phyloP scores from a whole-genome alignment of 2,888 invertebrate genomes.

The Cheilosia impressa region DNA sequence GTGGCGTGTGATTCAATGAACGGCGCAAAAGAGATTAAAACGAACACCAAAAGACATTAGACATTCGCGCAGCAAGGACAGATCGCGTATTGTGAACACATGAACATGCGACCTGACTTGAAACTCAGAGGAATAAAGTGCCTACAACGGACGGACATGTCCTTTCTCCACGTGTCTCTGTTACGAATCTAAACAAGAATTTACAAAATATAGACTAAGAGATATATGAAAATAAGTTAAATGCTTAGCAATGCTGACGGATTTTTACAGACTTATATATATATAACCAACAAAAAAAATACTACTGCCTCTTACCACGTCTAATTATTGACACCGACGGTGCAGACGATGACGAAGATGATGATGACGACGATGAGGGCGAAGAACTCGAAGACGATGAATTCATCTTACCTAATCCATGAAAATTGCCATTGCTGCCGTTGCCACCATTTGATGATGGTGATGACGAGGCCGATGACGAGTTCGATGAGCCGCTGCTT shows the following conservation, averaged over 20 bases:
- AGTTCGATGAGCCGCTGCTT: not conserved
- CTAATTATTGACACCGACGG: constrained; percentile 49
- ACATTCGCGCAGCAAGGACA: too few relatives aligned
- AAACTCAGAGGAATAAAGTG: not conserved
- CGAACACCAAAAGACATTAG: too few relatives aligned
- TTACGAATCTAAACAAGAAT: not conserved
- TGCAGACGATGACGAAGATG: constrained; percentile 6
- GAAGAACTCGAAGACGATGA: constrained; percentile 5
- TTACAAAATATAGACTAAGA: not conserved
- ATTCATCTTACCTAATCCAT: constrained; percentile 49
- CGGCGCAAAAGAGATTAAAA: too few relatives aligned
- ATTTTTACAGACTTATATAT: constrained; percentile 1
- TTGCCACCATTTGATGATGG: constrained; percentile 43
- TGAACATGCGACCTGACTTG: not conserved
- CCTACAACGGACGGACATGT: not conserved
- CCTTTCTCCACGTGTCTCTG: not conserved
- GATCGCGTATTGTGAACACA: too few relatives aligned
- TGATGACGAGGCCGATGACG: constrained; percentile 31
- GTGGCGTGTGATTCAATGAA: too few relatives aligned
- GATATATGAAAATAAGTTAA: constrained; percentile 8
- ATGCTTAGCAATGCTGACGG: constrained; percentile 27
- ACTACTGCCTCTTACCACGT: constrained; percentile 42
- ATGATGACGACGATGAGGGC: constrained; percentile 5
- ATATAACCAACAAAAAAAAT: not conserved
- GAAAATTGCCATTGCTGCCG: not conserved